Evolutionary conservation across 2,113 vertebrate species (phyloP).

Genomic region (Epinephelus fuscoguttatus): DNA sequence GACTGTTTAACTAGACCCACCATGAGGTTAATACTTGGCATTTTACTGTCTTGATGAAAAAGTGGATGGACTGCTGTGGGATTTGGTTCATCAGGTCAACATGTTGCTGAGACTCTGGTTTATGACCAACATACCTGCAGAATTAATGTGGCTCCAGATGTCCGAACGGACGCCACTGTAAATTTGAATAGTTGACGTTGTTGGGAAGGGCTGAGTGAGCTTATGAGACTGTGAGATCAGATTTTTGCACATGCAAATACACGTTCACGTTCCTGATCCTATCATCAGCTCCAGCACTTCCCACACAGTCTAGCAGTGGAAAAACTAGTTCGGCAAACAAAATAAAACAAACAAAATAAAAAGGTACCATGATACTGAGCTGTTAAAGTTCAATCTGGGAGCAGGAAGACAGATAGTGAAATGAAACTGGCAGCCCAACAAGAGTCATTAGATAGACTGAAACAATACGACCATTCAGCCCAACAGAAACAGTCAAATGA

Average conservation of each 20-base stretch:
- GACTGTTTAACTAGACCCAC: neutral
- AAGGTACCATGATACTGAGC: neutral
- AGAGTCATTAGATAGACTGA: slow-evolving; percentile 41
- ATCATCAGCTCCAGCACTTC: neutral
- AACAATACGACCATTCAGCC: slow-evolving; percentile 76
- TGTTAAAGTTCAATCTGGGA: slow-evolving; percentile 42
- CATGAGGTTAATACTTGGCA: neutral
- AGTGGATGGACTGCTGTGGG: neutral
- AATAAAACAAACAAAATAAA: neutral
- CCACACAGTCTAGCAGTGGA: neutral
- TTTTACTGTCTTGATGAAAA: neutral
- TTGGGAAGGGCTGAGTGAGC: neutral
- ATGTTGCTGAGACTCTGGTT: neutral
- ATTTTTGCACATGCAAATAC: neutral
- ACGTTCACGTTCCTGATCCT: neutral
- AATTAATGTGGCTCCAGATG: neutral
- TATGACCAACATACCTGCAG: no score
- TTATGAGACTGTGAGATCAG: neutral
- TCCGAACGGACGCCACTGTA: neutral
- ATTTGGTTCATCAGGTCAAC: neutral
- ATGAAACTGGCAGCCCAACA: neutral
- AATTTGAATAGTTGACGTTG: neutral
- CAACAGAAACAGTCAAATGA: slow-evolving; percentile 86
- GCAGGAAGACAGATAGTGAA: slow-evolving; percentile 62
- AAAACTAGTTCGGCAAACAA: neutral